Evolutionary conservation across 2,113 vertebrate genomes (phyloP).

Genomic region (Thamnophis sirtalis): DNA sequence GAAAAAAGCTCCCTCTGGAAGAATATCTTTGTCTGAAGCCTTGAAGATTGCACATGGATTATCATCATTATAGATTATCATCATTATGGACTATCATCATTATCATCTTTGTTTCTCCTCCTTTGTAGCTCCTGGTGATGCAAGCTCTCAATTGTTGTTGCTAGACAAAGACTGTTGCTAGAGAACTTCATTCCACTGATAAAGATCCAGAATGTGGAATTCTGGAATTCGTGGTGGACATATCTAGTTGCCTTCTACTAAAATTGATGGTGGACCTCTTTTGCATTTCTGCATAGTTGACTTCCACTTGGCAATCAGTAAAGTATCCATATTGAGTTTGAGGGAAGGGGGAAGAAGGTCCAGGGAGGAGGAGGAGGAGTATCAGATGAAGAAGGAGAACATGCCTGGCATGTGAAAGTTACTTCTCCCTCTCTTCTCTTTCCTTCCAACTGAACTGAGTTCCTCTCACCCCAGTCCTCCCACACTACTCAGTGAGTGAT

Average conservation of each 20-base stretch:
- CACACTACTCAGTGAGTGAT: constrained; percentile 76
- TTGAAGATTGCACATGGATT: not conserved
- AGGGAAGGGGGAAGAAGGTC: not conserved
- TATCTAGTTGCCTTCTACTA: not conserved
- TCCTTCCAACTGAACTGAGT: constrained; percentile 67
- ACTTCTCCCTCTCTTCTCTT: not conserved
- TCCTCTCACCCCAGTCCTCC: constrained; percentile 73
- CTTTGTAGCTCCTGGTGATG: not conserved
- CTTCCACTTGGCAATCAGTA: constrained; percentile 47
- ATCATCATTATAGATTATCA: too few species aligned
- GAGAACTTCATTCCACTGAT: not conserved
- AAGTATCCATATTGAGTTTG: constrained; percentile 46
- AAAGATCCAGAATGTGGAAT: not conserved
- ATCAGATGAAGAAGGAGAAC: not conserved
- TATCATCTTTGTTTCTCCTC: not conserved
- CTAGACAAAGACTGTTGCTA: not conserved
- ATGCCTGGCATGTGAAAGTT: constrained; percentile 67
- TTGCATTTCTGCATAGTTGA: not conserved
- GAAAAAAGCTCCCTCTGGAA: not conserved
- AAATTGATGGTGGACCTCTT: not conserved
- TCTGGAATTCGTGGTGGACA: not conserved
- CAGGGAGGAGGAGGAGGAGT: not conserved
- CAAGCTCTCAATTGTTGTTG: not conserved
- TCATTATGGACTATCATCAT: too few species aligned
- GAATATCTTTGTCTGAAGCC: not conserved